A percentile compares a stretch with the other conserved stretches of the same genome.
Conservation (phyloP, 2,113 vertebrate species). For the Gnathochromis pfefferi region DNA sequence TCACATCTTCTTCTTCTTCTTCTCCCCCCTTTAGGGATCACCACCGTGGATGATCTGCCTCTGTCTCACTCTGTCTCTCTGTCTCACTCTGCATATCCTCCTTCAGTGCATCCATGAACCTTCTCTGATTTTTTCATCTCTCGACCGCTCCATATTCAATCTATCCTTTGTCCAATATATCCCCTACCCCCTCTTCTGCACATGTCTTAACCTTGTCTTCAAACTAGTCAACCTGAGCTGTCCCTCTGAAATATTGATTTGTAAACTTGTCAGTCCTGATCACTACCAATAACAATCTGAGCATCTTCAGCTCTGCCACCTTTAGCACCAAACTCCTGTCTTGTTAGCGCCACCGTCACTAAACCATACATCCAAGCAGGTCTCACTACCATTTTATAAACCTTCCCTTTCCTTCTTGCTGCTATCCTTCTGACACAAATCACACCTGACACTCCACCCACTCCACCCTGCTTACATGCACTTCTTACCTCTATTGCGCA, state of each 20-base stretch:
- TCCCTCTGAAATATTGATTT: not conserved
- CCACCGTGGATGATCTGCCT: not conserved
- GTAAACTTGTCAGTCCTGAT: not conserved
- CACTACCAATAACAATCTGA: not conserved
- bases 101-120: not conserved
- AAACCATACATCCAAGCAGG: not conserved
- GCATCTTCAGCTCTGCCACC: not conserved
- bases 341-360: not conserved
- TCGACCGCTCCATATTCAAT: not conserved
- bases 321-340: not conserved
- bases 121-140: not conserved
- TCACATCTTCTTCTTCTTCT: not conserved
- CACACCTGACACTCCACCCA: not conserved
- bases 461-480: not conserved
- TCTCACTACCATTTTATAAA: not conserved
- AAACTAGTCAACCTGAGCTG: not conserved
- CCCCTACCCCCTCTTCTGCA: not conserved
- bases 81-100: not conserved
- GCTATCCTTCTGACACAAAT: not conserved
- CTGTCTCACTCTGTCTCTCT: not conserved
- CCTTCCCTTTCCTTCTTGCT: not conserved
- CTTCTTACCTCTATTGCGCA: not conserved
- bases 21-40: not conserved
- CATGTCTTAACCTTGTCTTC: not conserved
- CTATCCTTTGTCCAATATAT: not conserved